Evolutionary conservation across 35 echinoderm and acorn worm genomes (phyloP).

Genomic region (Anneissia japonica): DNA sequence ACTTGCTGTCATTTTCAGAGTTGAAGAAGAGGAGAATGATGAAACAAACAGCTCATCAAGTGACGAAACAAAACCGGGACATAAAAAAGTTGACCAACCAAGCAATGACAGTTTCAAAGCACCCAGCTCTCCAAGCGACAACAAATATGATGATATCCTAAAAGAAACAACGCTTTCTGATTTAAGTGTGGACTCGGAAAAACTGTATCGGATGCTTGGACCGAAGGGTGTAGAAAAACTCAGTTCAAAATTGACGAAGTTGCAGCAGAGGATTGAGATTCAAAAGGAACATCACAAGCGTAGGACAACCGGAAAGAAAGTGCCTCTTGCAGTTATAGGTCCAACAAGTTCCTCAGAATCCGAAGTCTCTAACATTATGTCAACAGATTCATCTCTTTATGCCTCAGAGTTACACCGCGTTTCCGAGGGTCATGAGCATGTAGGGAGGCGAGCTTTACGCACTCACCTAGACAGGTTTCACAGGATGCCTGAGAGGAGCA

Average conservation of each 20-base stretch:
- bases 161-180: conserved; percentile 54
- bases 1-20: background rate
- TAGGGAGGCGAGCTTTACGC: background rate
- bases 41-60: background rate
- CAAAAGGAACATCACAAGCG: conserved; percentile 79
- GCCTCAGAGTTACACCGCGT: background rate
- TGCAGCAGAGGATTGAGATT: conserved; percentile 83
- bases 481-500: background rate
- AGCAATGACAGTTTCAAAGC: background rate
- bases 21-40: background rate
- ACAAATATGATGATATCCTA: background rate
- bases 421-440: background rate
- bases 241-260: conserved; percentile 64
- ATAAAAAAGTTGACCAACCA: background rate
- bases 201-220: conserved; percentile 62
- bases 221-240: conserved; percentile 72
- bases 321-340: background rate
- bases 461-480: background rate
- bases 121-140: background rate
- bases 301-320: conserved; percentile 30
- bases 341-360: background rate
- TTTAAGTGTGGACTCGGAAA: conserved; percentile 85
- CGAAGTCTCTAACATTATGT: background rate
- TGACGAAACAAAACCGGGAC: background rate
- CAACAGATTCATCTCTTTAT: background rate